phyloP scores from a whole-genome alignment of 2,888 invertebrate species.

The Odontocolon sp. region DNA sequence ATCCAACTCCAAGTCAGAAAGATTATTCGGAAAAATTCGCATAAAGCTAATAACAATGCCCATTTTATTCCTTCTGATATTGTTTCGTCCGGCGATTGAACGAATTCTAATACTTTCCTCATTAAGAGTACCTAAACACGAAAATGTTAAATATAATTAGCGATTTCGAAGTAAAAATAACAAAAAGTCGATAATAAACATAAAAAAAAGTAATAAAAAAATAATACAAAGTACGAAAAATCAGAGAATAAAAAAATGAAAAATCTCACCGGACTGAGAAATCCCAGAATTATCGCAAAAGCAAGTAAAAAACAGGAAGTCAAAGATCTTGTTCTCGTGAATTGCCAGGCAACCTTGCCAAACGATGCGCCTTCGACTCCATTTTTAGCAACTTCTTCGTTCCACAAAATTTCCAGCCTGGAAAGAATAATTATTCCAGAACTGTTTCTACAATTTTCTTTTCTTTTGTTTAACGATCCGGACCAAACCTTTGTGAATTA shows the following conservation, averaged over 20 bases:
- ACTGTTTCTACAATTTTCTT: no score
- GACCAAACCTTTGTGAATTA: slow-evolving; percentile 83
- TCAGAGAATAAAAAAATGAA: neutral
- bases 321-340: slow-evolving; percentile 81
- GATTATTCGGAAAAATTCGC: slow-evolving; percentile 81
- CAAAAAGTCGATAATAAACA: no score
- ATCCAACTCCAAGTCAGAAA: slow-evolving; percentile 82
- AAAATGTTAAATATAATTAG: neutral
- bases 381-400: slow-evolving; percentile 80
- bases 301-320: slow-evolving; percentile 80
- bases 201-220: no score
- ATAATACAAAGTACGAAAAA: neutral
- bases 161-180: neutral
- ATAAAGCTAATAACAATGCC: slow-evolving; percentile 79
- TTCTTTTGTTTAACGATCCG: no score
- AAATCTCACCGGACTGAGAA: slow-evolving; percentile 82
- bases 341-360: slow-evolving; percentile 80
- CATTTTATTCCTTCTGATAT: slow-evolving; percentile 80
- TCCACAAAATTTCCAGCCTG: slow-evolving; percentile 82
- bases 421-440: slow-evolving; percentile 36
- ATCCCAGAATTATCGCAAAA: slow-evolving; percentile 80
- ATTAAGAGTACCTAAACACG: slow-evolving; percentile 80
- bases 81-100: slow-evolving; percentile 77
- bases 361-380: slow-evolving; percentile 82
- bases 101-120: slow-evolving; percentile 80